These are phyloP conservation scores for Crossaster papposus DNA, from an alignment of 53 echinoderm and acorn worm genomes.

Conservation along the genomic window DNA sequence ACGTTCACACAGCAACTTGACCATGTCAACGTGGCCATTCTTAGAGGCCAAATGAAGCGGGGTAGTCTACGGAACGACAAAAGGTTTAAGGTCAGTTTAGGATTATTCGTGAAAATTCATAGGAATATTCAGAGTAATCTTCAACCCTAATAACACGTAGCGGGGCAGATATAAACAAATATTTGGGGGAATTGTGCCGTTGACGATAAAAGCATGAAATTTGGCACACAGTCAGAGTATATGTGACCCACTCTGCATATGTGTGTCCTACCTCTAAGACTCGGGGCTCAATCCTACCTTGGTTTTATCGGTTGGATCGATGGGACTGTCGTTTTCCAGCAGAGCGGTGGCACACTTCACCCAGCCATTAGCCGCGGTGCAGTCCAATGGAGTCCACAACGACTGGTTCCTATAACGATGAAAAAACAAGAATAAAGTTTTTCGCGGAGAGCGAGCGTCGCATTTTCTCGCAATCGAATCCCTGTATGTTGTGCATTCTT, in stretches of 20 bases:
- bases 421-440: not conserved
- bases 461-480: no score
- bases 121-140: no score
- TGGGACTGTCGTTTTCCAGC: constrained; percentile 87
- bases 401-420: constrained; percentile 76
- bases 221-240: no score
- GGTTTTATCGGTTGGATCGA: constrained; percentile 93
- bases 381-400: constrained; percentile 95
- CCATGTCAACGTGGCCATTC: constrained; percentile 93
- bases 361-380: constrained; percentile 91
- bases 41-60: constrained; percentile 93
- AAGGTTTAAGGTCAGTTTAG: not conserved
- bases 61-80: constrained; percentile 67
- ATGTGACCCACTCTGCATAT: no score
- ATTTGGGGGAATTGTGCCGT: no score
- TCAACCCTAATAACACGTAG: no score
- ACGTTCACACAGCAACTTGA: constrained; percentile 78
- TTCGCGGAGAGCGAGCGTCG: no score
- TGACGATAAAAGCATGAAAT: no score
- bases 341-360: constrained; percentile 83
- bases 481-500: no score
- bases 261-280: not conserved
- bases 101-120: no score
- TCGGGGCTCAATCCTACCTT: constrained; percentile 63
- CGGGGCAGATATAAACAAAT: no score